Evolutionary conservation across 2,113 vertebrate species (phyloP).

Genomic region (Acrocephalus arundinaceus): DNA sequence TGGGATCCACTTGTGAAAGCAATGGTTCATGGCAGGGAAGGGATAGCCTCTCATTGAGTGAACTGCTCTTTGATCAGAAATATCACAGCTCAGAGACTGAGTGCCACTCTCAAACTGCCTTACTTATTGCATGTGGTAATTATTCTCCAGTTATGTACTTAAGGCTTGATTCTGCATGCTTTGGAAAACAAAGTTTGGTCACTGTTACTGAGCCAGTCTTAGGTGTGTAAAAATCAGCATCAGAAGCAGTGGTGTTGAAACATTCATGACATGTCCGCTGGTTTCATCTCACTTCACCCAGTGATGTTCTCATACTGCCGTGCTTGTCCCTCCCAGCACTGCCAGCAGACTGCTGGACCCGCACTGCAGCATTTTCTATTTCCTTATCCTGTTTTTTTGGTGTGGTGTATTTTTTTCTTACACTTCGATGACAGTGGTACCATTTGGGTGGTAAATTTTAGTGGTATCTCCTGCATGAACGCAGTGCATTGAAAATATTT

Average conservation of each 20-base stretch:
- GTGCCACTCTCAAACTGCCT: background rate
- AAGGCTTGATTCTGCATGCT: background rate
- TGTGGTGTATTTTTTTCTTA: background rate
- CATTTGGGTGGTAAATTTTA: background rate
- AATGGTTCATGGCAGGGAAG: background rate
- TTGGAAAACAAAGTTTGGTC: background rate
- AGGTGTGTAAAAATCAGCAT: background rate
- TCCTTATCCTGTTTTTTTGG: background rate
- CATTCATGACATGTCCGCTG: rapidly evolving
- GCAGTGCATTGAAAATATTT: background rate
- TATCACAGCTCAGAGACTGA: background rate
- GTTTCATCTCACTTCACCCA: background rate
- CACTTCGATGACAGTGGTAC: background rate
- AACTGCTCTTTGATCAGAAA: background rate
- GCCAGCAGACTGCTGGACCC: background rate
- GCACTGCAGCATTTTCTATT: background rate
- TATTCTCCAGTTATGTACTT: background rate
- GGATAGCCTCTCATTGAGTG: background rate
- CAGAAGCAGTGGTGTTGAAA: background rate
- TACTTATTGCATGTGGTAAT: background rate
- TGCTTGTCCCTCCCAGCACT: background rate
- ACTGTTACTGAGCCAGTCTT: background rate
- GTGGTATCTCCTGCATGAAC: background rate
- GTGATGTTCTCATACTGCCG: background rate
- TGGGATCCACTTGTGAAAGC: background rate